Conservation (phyloP, 2,888 invertebrate genomes). For the Malthinus seriepunctatus region DNA sequence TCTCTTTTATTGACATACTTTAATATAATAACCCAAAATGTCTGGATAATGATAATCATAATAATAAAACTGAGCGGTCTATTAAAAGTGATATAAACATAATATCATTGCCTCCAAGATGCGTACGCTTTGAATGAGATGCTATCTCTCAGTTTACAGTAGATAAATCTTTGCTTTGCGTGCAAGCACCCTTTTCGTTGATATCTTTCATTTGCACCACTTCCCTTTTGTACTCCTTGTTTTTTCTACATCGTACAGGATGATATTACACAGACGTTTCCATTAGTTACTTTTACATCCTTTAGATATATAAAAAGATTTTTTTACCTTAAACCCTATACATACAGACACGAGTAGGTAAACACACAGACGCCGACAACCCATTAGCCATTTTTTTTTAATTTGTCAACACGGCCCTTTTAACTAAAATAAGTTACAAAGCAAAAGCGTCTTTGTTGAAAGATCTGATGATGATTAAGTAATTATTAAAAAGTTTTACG, state of each 20-base stretch:
- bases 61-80: constrained; percentile 24
- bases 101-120: constrained; percentile 18
- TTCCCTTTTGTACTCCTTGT: constrained; percentile 23
- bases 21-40: constrained; percentile 20
- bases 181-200: constrained; percentile 31
- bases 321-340: not conserved
- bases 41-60: constrained; percentile 16
- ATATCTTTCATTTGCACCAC: constrained; percentile 31
- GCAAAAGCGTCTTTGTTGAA: too few species aligned
- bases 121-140: constrained; percentile 33
- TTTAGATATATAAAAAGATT: too few species aligned
- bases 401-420: too few species aligned
- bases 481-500: too few species aligned
- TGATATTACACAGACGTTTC: constrained; percentile 25
- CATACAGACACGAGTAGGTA: not conserved
- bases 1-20: constrained; percentile 23
- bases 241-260: constrained; percentile 19
- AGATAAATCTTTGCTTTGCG: constrained; percentile 39
- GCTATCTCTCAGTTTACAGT: constrained; percentile 36
- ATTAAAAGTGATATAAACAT: constrained; percentile 28
- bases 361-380: too few species aligned
- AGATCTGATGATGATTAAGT: too few species aligned
- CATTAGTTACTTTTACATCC: constrained; percentile 21
- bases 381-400: not conserved
- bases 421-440: too few species aligned